Conservation (phyloP, 2,797 vertebrate species). For the Sebastes miniatus region DNA sequence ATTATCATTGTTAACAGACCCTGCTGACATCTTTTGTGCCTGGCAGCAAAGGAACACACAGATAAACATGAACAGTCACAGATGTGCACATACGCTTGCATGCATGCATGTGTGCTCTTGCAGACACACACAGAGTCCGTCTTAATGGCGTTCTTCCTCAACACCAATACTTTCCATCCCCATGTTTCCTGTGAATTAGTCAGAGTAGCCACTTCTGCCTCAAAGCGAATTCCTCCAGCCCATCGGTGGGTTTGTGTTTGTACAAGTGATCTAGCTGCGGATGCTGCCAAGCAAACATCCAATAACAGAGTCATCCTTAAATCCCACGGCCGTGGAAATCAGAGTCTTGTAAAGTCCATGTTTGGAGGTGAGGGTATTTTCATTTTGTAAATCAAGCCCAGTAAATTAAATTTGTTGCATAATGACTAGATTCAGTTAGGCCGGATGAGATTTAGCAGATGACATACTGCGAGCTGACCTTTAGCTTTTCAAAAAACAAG, state of each 20-base stretch:
- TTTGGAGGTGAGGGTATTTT: conserved; percentile 16
- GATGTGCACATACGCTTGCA: neutral
- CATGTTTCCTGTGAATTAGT: conserved; percentile 62
- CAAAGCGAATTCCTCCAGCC: conserved; percentile 46
- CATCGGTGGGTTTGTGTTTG: conserved; percentile 40
- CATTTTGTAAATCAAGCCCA: conserved; percentile 1
- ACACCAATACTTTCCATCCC: conserved; percentile 66
- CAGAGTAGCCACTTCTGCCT: conserved; percentile 51
- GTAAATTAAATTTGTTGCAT: conserved; percentile 38
- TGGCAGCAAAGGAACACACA: conserved; percentile 31
- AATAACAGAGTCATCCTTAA: neutral
- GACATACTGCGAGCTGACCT: conserved; percentile 46
- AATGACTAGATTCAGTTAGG: conserved; percentile 28
- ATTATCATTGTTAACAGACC: conserved; percentile 41
- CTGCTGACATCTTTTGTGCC: conserved; percentile 47
- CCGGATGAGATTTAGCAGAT: conserved; percentile 34
- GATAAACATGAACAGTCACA: conserved; percentile 17
- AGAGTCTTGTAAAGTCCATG: neutral
- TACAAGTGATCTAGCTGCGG: conserved; percentile 6
- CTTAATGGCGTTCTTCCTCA: conserved; percentile 55
- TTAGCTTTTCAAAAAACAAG: conserved; percentile 34
- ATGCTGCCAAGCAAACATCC: conserved; percentile 2
- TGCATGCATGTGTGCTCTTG: neutral
- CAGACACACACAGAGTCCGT: neutral
- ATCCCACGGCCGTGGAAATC: neutral